Evolutionary conservation across 1,140 invertebrate genomes (phyloP), one percentile per base, ranked within the genome.

Genomic region (Drosophila simulans): DNA sequence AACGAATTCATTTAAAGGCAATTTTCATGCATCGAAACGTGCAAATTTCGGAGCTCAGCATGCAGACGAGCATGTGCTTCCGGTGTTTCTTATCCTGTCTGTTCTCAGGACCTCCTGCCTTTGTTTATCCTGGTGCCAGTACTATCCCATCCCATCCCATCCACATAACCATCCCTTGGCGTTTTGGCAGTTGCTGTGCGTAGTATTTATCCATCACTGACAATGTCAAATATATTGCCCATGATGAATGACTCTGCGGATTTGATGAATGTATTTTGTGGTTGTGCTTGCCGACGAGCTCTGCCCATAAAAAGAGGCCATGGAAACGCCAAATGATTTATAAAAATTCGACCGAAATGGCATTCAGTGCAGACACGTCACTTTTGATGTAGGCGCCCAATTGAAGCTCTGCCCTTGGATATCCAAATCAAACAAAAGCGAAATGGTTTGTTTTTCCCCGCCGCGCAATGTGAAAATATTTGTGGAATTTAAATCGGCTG

Each of bases 141-240:
- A 1, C 51, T 31, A 15, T 22, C 25, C 52, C 34, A 12, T 17
- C n/a, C 45, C 45, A 52, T 58, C n/a, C 31, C 46, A 27, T 20
- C 40, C 39, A 40, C n/a, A 25, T 17, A 10, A 7, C 35, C 35
- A 37, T 37, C 45, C 34, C 46, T 42, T 60, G 53, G 72, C 35
- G 48, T 70, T 53, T 56, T 69, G 58, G 45, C 58, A 59, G 73
- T 77, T 22, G 76, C 45, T 73, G 62, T 76, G 79, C 80, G 83
- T 79, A 77, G 83, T 89, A 88, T 88, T 88, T 88, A 88, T 88
- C 83, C 83, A 88, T 88, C 83, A 88, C 84, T 88, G 83, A 83
- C 83, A 88, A 84, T 88, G 83, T 88, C 83, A 88, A 88, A 88
- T 88, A 88, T 88, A 88, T 88, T 84, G 88, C 83, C 79, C 80